Evolutionary conservation across 2,797 vertebrate species (phyloP), one percentile per base, ranked within the genome.

Genomic region (Pangasius krempfi): DNA sequence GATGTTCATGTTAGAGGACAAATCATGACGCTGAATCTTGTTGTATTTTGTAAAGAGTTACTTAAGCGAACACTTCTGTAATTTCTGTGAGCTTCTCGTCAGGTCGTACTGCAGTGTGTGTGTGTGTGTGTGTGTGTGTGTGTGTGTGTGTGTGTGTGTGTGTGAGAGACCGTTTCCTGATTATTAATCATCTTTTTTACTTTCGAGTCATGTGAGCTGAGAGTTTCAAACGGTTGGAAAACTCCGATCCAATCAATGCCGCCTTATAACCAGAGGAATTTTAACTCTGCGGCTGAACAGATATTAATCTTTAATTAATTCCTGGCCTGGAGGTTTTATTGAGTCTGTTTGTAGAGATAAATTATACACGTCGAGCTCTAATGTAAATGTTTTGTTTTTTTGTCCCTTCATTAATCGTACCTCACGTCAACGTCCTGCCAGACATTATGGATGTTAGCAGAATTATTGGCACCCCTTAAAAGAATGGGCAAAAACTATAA

Each of bases 251-350:
- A 80, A 58, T 80, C 78, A 20, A 5, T 5, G 47, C 1, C 0
- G 47, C 6, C 27, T 52, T 78, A 4, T n/a, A 78, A 52, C 30
- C 78, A 22, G 78, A 80, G 78, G 78, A 80, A 22, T 64, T 47
- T 83, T 1, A 60, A 40, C 13, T 83, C 20, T 16, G 1, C 5
- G 30, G 54, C 20, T 60, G 37, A 83, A 64, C 40, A 9, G 81
- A 83, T 83, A 66, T 47, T 64, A 8, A 83, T 83, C 81, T 66
- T n/a, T 83, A 64, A 83, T 83, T 83, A 64, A 64, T n/a, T 83
- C 30, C 62, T 22, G 50, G 40, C 83, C 54, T 84, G 44, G 5
- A 64, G 81, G 56, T n/a, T 60, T 83, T 83, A 44, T 62, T 8
- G 79, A 27, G 58, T 64, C 58, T 82, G 80, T 82, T 47, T 82